Evolutionary conservation across 2,113 vertebrate species (phyloP), one percentile per base, ranked within the genome.

Genomic region (Gopherus flavomarginatus): DNA sequence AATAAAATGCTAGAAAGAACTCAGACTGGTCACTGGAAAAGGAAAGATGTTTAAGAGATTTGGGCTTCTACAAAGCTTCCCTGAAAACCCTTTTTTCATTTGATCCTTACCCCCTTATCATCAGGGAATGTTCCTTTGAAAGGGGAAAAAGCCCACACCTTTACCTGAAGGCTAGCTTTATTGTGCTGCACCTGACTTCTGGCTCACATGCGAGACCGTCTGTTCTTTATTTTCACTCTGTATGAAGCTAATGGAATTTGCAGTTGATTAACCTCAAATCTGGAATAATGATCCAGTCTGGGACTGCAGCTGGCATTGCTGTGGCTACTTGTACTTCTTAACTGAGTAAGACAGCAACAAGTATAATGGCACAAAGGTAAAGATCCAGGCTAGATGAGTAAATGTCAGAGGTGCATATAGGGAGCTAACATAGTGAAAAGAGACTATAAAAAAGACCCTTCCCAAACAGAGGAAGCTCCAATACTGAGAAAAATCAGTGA

Each of bases 171-270:
- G 92, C 95, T 94, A 93, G 94, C 96, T 95, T 62, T 89, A 94
- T 94, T 94, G 97, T 89, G 96, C 94, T 80, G 93, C 98, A 98
- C 98, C 98, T 98, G 98, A 97, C 97, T 97, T 94, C 82, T 87
- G 97, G 96, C 98, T 97, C 97, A 89, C 97, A 94, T 35, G 69
- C 5, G 9, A 96, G 97, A 98, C 97, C 91, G 97, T 96, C 98
- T 98, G 97, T 97, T 98, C 97, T 98, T 98, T 97, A 97, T 98
- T 98, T 98, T 98, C 97, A 98, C 98, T 97, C 97, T 88, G 95
- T 98, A 98, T 98, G 98, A 98, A 98, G 97, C 97, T 98, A 98
- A 98, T 98, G 98, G 98, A 98, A 98, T 98, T 98, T 98, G 98
- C 98, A 98, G 97, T 98, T 98, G 98, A 98, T 98, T 98, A 98